A percentile compares a stretch with the other conserved stretches of the same genome.
Evolutionary conservation across 1,140 invertebrate genomes (phyloP).

Genomic region (Penaeus chinensis): DNA sequence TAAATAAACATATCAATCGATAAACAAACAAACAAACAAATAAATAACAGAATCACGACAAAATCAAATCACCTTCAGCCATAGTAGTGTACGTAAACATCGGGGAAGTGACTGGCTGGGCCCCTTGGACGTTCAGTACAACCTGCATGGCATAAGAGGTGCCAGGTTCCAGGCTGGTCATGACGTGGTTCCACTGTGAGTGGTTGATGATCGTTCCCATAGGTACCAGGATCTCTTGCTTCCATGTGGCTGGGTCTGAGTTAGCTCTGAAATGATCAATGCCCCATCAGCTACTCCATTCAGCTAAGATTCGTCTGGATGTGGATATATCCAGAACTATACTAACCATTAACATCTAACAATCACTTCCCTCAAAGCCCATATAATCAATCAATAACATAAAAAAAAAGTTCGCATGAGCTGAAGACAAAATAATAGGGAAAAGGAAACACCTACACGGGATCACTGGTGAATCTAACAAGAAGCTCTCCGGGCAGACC

Average conservation of each 20-base stretch:
- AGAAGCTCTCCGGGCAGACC: constrained; percentile 86
- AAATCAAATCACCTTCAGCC: constrained; percentile 34
- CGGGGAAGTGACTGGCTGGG: constrained; percentile 39
- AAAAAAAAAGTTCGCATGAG: too few relatives aligned
- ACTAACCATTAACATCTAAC: too few relatives aligned
- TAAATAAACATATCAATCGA: not conserved
- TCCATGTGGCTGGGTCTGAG: constrained; percentile 27
- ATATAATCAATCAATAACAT: too few relatives aligned
- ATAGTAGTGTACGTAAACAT: constrained; percentile 48
- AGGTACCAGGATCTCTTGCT: constrained; percentile 41
- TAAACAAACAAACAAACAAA: not conserved
- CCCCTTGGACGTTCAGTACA: constrained; percentile 32
- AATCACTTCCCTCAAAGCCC: too few relatives aligned
- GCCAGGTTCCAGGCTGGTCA: constrained; percentile 80
- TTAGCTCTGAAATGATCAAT: constrained; percentile 25
- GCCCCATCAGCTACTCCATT: too few relatives aligned
- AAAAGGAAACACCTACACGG: constrained; percentile 69
- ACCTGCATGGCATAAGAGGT: constrained; percentile 86
- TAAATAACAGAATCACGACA: not conserved
- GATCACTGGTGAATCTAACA: constrained; percentile 81
- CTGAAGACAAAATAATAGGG: too few relatives aligned
- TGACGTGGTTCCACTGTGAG: constrained; percentile 83
- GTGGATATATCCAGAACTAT: too few relatives aligned
- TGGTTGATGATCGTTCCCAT: constrained; percentile 82
- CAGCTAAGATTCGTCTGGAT: too few relatives aligned